Evolutionary conservation across 1,140 invertebrate genomes (phyloP).

Genomic region (Rhizoglyphus robini): DNA sequence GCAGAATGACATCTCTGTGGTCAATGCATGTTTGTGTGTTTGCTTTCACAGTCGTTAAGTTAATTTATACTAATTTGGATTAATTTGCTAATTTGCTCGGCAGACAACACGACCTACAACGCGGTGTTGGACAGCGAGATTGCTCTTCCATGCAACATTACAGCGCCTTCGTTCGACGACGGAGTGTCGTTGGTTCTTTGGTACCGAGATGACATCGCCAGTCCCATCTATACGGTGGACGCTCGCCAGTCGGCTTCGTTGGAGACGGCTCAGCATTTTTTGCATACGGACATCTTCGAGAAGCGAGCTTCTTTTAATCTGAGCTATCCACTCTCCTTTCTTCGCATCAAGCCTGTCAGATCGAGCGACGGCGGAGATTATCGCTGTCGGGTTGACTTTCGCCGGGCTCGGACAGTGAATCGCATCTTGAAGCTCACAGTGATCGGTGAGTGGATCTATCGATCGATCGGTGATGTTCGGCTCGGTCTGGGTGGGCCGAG

Average conservation of each 20-base stretch:
- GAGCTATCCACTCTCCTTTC: constrained; percentile 35
- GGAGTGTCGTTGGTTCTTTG: constrained; percentile 76
- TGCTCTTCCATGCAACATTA: constrained; percentile 67
- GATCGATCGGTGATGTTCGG: no score
- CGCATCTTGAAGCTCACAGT: constrained; percentile 75
- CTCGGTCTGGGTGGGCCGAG: neutral
- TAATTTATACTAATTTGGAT: neutral
- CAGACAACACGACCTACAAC: constrained; percentile 27
- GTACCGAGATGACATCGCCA: constrained; percentile 64
- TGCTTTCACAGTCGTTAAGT: no score
- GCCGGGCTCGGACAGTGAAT: constrained; percentile 73
- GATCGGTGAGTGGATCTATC: constrained; percentile 54
- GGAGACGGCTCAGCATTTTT: constrained; percentile 24
- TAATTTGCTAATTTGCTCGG: neutral
- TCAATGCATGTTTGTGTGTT: no score
- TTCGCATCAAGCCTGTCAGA: constrained; percentile 61
- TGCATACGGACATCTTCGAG: constrained; percentile 20
- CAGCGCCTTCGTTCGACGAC: constrained; percentile 53
- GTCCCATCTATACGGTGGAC: constrained; percentile 59
- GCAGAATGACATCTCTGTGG: no score
- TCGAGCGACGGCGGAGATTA: constrained; percentile 70
- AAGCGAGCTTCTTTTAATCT: constrained; percentile 23
- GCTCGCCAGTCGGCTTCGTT: constrained; percentile 17
- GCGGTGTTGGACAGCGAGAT: constrained; percentile 54
- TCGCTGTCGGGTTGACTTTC: constrained; percentile 72